Evolutionary conservation across 2,888 invertebrate species (phyloP).

Genomic region (Caenorhabditis virilis): DNA sequence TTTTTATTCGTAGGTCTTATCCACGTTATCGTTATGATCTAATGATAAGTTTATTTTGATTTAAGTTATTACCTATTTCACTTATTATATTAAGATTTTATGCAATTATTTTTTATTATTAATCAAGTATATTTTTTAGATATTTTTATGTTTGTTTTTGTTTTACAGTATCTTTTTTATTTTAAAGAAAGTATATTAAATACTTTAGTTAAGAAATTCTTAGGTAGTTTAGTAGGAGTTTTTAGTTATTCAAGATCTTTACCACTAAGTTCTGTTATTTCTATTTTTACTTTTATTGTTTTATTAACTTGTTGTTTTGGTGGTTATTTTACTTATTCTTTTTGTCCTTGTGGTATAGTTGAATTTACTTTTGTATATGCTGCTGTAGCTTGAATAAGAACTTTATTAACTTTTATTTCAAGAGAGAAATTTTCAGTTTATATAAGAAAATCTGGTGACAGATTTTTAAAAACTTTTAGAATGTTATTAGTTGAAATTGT

Average conservation of each 20-base stretch:
- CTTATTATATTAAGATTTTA: constrained; percentile 47
- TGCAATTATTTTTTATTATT: constrained; percentile 47
- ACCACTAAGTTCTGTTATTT: constrained; percentile 46
- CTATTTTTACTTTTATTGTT: constrained; percentile 65
- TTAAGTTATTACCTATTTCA: constrained; percentile 48
- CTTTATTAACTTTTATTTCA: constrained; percentile 53
- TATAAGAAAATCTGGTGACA: constrained; percentile 53
- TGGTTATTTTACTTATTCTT: constrained; percentile 65
- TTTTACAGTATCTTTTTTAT: constrained; percentile 56
- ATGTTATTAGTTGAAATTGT: constrained; percentile 55
- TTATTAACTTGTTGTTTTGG: constrained; percentile 68
- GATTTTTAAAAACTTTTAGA: constrained; percentile 52
- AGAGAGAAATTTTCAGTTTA: constrained; percentile 55
- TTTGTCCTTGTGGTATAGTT: constrained; percentile 58
- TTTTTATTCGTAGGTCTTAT: constrained; percentile 53
- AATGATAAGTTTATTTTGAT: constrained; percentile 49
- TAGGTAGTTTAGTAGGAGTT: constrained; percentile 49
- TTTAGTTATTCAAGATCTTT: constrained; percentile 50
- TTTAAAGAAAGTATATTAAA: constrained; percentile 53
- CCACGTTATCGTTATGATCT: constrained; percentile 55
- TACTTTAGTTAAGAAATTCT: constrained; percentile 53
- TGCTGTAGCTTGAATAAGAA: constrained; percentile 51
- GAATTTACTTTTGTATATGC: constrained; percentile 73
- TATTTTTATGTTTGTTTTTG: constrained; percentile 57
- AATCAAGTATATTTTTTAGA: constrained; percentile 55